These are phyloP conservation scores for Aphelenchoides fujianensis DNA, from an alignment of 1,140 invertebrate species.

Conservation along the genomic window DNA sequence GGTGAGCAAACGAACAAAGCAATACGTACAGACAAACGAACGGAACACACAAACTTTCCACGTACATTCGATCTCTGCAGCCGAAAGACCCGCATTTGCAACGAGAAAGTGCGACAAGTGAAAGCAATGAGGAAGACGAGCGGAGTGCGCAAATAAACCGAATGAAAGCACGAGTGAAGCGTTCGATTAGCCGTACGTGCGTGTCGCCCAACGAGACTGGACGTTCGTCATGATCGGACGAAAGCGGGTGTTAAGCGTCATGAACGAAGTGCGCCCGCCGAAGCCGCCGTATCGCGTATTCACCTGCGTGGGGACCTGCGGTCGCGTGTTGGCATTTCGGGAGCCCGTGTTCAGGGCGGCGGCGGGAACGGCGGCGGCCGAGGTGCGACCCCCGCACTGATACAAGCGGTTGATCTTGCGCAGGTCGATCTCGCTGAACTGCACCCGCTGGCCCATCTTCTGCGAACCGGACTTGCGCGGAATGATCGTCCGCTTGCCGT, in stretches of 20 bases:
- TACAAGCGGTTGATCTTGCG: slow-evolving; percentile 66
- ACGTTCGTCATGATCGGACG: slow-evolving; percentile 6
- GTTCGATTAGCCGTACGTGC: slow-evolving; percentile 1
- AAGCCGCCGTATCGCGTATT: neutral
- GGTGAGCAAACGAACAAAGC: no score
- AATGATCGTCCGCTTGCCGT: slow-evolving; percentile 66
- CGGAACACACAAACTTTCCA: no score
- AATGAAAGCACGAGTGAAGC: no score
- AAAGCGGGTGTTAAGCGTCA: neutral
- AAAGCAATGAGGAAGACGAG: no score
- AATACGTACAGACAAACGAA: no score
- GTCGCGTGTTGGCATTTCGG: neutral
- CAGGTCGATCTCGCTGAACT: slow-evolving; percentile 65
- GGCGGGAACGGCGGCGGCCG: slow-evolving; percentile 2
- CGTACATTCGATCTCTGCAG: no score
- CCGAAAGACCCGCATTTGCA: no score
- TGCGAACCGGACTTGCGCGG: slow-evolving; percentile 62
- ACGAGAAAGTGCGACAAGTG: no score
- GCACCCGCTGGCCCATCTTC: slow-evolving; percentile 65
- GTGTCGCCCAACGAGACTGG: neutral
- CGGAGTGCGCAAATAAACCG: no score
- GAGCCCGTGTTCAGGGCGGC: no score
- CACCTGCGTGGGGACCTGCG: slow-evolving; percentile 18
- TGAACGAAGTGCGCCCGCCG: neutral
- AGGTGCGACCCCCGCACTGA: slow-evolving; percentile 53